These are phyloP conservation scores for Tympanoctomys barrerae DNA, from an alignment of 2,797 vertebrate species.

Conservation along the genomic window DNA sequence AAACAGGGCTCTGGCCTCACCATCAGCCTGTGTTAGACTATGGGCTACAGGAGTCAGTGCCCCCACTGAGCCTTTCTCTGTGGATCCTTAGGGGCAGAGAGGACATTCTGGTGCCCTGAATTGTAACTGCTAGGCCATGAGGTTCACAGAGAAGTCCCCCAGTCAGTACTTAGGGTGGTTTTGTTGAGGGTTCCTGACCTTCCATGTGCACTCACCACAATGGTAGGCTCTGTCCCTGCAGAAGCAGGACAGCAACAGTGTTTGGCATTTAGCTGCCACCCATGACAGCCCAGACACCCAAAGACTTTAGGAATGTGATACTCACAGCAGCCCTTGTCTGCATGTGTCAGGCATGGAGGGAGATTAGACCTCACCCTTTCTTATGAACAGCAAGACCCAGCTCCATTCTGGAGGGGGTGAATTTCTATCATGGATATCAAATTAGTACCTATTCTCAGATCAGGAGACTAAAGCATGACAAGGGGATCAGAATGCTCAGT, in stretches of 20 bases:
- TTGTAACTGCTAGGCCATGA: neutral
- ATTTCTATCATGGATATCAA: neutral
- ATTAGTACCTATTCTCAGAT: neutral
- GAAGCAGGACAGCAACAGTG: too few species aligned
- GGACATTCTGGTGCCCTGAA: fast-evolving
- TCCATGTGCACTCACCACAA: neutral
- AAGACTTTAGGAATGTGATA: neutral
- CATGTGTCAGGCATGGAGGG: neutral
- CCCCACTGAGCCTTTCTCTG: neutral
- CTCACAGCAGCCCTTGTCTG: fast-evolving
- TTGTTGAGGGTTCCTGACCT: too few species aligned
- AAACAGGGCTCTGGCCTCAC: neutral
- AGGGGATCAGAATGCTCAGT: neutral
- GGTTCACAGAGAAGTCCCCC: neutral
- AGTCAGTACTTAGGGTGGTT: neutral
- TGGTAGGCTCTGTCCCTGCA: neutral
- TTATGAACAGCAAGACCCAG: neutral
- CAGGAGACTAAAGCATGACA: neutral
- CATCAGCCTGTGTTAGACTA: neutral
- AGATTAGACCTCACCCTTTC: too few species aligned
- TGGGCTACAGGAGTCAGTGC: neutral
- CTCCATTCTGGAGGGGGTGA: neutral
- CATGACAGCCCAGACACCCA: fast-evolving
- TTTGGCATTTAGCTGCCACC: neutral
- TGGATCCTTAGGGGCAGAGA: fast-evolving